Base-by-base conservation (phyloP, 2,888 invertebrate species). In the Metopia argyrocephala region DNA sequence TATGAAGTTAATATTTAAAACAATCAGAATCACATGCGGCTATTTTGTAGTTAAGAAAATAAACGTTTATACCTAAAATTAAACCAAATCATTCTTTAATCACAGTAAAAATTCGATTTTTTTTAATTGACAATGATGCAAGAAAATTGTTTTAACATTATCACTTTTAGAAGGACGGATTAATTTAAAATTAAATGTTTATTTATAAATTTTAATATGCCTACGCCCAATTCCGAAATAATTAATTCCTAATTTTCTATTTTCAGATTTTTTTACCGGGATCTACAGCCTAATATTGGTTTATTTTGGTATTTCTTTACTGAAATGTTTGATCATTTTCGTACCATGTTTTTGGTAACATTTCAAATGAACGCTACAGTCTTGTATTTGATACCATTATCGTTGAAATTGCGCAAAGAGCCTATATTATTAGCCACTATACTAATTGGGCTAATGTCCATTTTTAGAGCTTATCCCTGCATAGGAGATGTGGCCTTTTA, bases 241-340 rank as follows among this genome's bases (percentile, higher is more conserved):
- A 91, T 91, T 38, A 88, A 89, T 81, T 93, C n/a, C n/a, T n/a
- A n/a, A n/a, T 89, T 91, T 70, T 23, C 76, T 20, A 5, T 73
- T 64, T 66, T 3, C 73, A 97, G 97, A 87, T 92, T 98, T 83
- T 94, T 94, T 20, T 97, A 98, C 66, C 96, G 97, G 2, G 99
- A 99, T 90, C 92, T 99, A 83, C 96, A 96, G 85, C 99, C 99
- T 25, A 99, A 99, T 89, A 96, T 98, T 85, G 99, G 99, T 0
- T 92, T 99, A 1, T 99, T 98, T 91, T 99, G 99, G 99, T 99
- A 99, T 89, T 99, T 99, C 91, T 99, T 99, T 90, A 98, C 98
- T 0, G 99, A 99, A 92, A 98, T 99, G 97, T 99, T 99, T 92
- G 98, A 99, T 86, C 99, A 99, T 91, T 99, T 99, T 88, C 94